Percentiles rank a stretch among this genome's conserved stretches.
These are phyloP conservation scores for Mythimna ferrago DNA, from an alignment of 2,888 invertebrate genomes.

Conservation along the genomic window DNA sequence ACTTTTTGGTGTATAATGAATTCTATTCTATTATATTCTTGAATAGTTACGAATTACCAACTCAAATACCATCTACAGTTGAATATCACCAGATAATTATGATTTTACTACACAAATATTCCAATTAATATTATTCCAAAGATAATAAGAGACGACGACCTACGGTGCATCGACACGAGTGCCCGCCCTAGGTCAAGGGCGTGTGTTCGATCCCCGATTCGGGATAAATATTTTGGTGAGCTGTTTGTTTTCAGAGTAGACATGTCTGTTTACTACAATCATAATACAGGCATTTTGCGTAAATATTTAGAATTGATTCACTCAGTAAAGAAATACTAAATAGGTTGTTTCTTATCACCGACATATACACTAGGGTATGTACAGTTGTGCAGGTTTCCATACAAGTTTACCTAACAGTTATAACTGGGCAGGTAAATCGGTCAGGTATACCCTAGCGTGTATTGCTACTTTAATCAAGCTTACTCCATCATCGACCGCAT, in stretches of 20 bases:
- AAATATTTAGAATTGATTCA: not conserved
- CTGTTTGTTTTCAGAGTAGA: conserved; percentile 13
- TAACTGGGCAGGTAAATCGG: no score
- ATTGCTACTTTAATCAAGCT: no score
- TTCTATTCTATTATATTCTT: no score
- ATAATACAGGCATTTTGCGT: conserved; percentile 1
- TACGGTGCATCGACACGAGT: conserved; percentile 11
- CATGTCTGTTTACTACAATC: conserved; percentile 18
- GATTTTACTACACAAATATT: conserved; percentile 13
- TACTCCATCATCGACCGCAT: no score
- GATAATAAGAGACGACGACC: conserved; percentile 1
- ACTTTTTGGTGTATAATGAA: no score
- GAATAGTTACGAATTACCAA: not conserved
- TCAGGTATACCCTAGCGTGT: no score
- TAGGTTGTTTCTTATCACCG: not conserved
- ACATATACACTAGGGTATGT: no score
- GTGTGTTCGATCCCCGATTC: not conserved
- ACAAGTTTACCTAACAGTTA: no score
- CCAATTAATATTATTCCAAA: not conserved
- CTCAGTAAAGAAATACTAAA: not conserved
- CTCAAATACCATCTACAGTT: not conserved
- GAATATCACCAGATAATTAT: not conserved
- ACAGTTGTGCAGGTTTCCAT: no score
- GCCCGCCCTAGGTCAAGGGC: conserved; percentile 21
- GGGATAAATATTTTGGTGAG: conserved; percentile 24